Evolutionary conservation across 1,140 invertebrate genomes (phyloP).

Genomic region (Nephotettix cincticeps): DNA sequence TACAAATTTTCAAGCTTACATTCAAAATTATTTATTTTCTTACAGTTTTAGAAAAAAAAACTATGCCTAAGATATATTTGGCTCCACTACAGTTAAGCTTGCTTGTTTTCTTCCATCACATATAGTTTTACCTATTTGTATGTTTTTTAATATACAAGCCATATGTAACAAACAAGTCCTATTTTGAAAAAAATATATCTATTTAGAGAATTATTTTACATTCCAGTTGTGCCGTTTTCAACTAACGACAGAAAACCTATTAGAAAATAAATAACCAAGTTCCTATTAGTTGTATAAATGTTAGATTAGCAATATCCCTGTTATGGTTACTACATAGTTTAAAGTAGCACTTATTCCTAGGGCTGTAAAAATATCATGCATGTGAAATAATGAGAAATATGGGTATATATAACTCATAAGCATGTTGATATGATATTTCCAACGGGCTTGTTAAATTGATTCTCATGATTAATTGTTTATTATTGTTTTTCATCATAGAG

Average conservation of each 20-base stretch:
- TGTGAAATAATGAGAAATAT: neutral
- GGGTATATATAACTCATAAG: no score
- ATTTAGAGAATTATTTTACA: neutral
- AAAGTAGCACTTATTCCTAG: neutral
- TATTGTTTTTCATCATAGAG: neutral
- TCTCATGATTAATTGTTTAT: neutral
- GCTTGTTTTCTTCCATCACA: neutral
- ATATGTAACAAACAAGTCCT: neutral
- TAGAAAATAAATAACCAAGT: constrained; percentile 14
- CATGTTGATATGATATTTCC: neutral
- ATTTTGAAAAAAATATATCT: neutral
- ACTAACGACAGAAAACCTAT: neutral
- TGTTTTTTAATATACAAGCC: neutral
- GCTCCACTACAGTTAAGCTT: no score
- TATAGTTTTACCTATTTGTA: neutral
- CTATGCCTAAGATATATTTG: no score
- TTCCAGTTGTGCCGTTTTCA: neutral
- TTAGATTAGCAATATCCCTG: constrained; percentile 17
- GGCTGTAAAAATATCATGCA: neutral
- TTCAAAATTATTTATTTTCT: no score
- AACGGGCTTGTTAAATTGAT: neutral
- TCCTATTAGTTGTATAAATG: constrained; percentile 14
- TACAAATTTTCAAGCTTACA: no score
- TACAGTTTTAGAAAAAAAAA: no score
- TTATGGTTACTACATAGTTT: neutral